Base-by-base conservation (phyloP, 2,797 vertebrate species). In the Mallotus villosus region DNA sequence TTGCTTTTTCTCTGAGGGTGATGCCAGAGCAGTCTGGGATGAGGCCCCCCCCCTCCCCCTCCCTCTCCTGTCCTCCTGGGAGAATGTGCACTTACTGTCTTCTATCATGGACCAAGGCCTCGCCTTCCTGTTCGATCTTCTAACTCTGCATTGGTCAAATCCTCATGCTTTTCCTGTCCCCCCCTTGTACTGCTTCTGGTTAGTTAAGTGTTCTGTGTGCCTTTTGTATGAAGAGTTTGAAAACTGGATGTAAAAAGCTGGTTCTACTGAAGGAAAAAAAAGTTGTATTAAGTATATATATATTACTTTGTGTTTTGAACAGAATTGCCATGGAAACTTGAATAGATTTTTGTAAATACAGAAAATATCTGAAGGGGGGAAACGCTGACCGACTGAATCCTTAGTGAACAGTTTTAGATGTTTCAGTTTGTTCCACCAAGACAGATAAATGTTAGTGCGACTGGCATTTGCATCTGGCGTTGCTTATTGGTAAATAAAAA, bases 41-140 rank as follows among this genome's bases (percentile, higher is more conserved):
- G 57, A 34, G 69, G 60, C 51, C 68, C 64, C 55, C 41, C 25
- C 25, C 25, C 25, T 27, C 25, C 2, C 25, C 3, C 25, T 65
- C 17, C 66, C 51, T 73, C 63, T 29, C 22, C 55, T n/a, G 14
- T 14, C 46, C 24, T 59, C 67, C 70, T 37, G 19, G 55, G 74
- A 88, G 75, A 17, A 79, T 21, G 79, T 82, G 84, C 87, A 77
- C 86, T 86, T 81, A 80, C 76, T 84, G 62, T 85, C 84, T 82
- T 75, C 81, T 86, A 71, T 66, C 76, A 61, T 76, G 85, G 87
- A 92, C 89, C 88, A 91, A 87, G 81, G 63, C 72, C 75, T 80
- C 76, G 71, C 63, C 79, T 72, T 76, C 61, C 70, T 57, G 61
- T 69, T 27, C 29, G 16, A 46, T 25, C n/a, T 19, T 37, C 55